Conservation (phyloP, 2,797 vertebrate genomes). For the Setipinna tenuifilis region DNA sequence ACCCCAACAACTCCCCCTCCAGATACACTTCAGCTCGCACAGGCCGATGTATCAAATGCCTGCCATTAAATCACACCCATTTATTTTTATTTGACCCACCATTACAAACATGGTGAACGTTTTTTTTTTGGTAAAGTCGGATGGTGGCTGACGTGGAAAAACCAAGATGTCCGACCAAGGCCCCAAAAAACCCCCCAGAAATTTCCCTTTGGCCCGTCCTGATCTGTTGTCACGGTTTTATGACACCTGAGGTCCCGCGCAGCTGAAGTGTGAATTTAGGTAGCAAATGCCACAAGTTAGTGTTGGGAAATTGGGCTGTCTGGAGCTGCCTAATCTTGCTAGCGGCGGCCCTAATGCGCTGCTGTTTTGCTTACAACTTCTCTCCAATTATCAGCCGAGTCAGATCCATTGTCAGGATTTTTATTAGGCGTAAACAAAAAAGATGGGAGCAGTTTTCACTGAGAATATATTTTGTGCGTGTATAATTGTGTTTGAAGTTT, state of each 20-base stretch:
- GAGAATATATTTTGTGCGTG: not conserved
- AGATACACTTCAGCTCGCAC: not conserved
- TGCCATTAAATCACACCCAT: constrained; percentile 48
- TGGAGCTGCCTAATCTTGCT: not conserved
- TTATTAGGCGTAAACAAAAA: not conserved
- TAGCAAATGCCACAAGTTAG: not conserved
- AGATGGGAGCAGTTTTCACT: not conserved
- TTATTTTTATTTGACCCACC: constrained; percentile 38
- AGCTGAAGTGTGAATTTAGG: not conserved
- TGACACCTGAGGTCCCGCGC: not conserved
- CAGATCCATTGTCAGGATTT: not conserved
- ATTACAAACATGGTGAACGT: constrained; percentile 45
- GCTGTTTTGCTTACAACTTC: not conserved
- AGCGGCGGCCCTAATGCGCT: not conserved
- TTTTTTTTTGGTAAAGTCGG: too few relatives aligned
- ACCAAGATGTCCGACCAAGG: constrained; percentile 41
- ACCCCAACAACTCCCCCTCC: not conserved
- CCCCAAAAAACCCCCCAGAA: constrained; percentile 53
- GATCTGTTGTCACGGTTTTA: constrained; percentile 46
- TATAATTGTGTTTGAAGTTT: too few relatives aligned
- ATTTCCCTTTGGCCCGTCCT: constrained; percentile 61
- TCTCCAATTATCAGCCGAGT: not conserved
- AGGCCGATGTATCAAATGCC: constrained; percentile 46
- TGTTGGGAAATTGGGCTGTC: not conserved
- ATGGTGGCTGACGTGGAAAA: constrained; percentile 57